Conservation (phyloP, 2,113 vertebrate genomes). For the Suricata suricatta region DNA sequence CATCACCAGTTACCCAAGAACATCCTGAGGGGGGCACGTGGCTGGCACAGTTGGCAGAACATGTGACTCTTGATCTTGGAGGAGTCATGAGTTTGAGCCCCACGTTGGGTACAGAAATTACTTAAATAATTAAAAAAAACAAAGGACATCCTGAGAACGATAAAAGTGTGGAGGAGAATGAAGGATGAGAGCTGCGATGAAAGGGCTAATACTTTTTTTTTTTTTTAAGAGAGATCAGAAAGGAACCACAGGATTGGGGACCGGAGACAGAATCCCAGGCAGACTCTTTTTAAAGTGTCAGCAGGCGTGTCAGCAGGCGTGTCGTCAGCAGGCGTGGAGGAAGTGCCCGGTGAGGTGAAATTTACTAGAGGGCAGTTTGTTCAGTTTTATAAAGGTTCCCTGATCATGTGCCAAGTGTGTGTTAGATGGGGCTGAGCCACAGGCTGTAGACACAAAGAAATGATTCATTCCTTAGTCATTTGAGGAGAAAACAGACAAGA, state of each 20-base stretch:
- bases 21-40: neutral
- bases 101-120: no score
- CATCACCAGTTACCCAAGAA: neutral
- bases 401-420: neutral
- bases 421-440: neutral
- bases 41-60: no score
- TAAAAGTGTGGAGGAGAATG: neutral
- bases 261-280: neutral
- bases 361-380: neutral
- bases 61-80: no score
- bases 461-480: neutral
- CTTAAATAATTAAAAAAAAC: no score
- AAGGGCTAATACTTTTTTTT: neutral
- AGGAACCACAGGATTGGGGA: neutral
- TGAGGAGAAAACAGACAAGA: neutral
- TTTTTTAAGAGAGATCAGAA: neutral
- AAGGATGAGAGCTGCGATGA: neutral
- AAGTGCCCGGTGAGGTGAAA: constrained; percentile 25
- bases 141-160: neutral
- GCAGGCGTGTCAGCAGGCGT: no score
- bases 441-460: constrained; percentile 2
- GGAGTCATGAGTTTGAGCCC: no score
- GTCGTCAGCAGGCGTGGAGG: neutral
- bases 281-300: neutral
- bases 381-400: constrained; percentile 33